Evolutionary conservation across 2,113 vertebrate genomes (phyloP), one percentile per base, ranked within the genome.

Genomic region (Phylloscopus trochiloides): DNA sequence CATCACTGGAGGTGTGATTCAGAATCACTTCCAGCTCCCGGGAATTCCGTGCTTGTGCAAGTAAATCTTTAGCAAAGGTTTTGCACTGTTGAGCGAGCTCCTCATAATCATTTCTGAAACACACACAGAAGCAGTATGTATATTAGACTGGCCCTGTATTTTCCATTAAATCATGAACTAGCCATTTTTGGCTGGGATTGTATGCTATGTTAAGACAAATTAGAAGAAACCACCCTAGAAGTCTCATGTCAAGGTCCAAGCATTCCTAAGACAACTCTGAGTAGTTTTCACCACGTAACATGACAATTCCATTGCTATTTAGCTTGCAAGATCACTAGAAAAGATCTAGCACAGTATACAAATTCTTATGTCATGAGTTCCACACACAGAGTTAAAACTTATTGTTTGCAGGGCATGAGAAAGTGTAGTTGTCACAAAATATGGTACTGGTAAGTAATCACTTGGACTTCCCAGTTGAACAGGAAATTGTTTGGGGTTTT

Each of bases 21-120:
- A 99, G 97, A 90, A 99, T 99, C 90, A 99, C 99, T 96, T 99
- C 99, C 50, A 99, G 98, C 95, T 99, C 99, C 36, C 99, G 98
- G 14, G 99, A 99, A 97, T 99, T 99, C 65, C 99, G 98, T n/a
- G 99, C 99, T 95, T 99, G 99, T 32, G 99, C 99, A 94, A 99
- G 98, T 93, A 99, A 98, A 96, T 99, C 99, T 97, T 99, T 99
- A 97, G 99, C 99, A 97, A 99, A 99, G 97, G 99, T 99, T 98
- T 99, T 99, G 90, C 99, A 99, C 88, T 99, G 99, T 80, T 99
- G 99, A 19, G 99, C 99, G 58, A 99, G 98, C 80, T 99, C 99
- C 90, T 99, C 99, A 63, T 99, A 99, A 97, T 99, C 99, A 75
- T 99, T 99, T 97, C 99, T 99, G 94, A 40, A 98, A 96, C 80